These are phyloP conservation scores for Hippocampus comes DNA, from an alignment of 2,113 vertebrate genomes.

Conservation along the genomic window DNA sequence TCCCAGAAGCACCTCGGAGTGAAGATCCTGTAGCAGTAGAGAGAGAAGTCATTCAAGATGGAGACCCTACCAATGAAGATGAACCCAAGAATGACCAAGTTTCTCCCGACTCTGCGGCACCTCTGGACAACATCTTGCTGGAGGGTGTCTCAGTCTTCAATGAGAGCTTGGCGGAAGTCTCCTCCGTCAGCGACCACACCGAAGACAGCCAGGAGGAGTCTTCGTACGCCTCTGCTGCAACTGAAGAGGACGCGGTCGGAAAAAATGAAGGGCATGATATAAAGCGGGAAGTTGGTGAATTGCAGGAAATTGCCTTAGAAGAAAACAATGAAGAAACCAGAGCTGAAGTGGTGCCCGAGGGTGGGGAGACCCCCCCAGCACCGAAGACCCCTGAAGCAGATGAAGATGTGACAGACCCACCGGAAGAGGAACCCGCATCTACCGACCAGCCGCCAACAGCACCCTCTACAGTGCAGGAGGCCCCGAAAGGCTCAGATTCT, in stretches of 20 bases:
- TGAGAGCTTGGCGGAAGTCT: conserved; percentile 54
- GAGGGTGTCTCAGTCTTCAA: conserved; percentile 43
- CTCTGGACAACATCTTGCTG: conserved; percentile 32
- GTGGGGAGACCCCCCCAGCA: background rate
- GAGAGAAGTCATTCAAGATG: conserved; percentile 17
- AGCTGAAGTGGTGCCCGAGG: conserved; percentile 15
- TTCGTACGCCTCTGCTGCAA: conserved; percentile 49
- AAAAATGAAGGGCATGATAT: conserved; percentile 16
- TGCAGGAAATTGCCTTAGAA: background rate
- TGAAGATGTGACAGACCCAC: conserved; percentile 19
- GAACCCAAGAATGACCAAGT: conserved; percentile 16
- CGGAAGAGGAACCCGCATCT: conserved; percentile 16
- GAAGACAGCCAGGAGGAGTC: conserved; percentile 62
- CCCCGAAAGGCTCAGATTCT: conserved; percentile 23
- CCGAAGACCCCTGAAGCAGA: conserved; percentile 19
- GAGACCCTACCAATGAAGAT: conserved; percentile 44
- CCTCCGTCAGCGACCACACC: conserved; percentile 50
- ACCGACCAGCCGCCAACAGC: conserved; percentile 26
- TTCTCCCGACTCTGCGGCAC: conserved; percentile 39
- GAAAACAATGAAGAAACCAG: conserved; percentile 18
- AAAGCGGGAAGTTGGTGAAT: conserved; percentile 24
- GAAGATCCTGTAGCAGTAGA: conserved; percentile 18
- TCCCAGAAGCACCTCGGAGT: conserved; percentile 8
- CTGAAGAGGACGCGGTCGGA: conserved; percentile 38
- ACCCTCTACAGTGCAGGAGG: conserved; percentile 38